A percentile compares a stretch with the other conserved stretches of the same genome.
phyloP scores from a whole-genome alignment of 2,797 vertebrate genomes.

The Momotus momota region DNA sequence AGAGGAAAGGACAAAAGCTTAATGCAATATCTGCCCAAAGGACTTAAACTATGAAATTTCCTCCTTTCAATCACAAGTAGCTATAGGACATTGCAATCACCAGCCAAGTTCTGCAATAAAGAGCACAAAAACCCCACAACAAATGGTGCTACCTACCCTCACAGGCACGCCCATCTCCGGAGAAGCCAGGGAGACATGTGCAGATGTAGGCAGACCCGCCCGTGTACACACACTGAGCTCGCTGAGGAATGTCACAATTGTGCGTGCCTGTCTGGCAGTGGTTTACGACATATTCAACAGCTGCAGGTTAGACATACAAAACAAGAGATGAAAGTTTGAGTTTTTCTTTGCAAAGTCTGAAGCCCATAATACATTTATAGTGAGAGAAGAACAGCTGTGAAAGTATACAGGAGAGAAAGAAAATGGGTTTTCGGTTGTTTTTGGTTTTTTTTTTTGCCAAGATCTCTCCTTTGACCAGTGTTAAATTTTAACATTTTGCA shows the following conservation, averaged over 20 bases:
- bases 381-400: neutral
- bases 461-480: neutral
- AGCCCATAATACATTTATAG: neutral
- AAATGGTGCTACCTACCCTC: conserved; percentile 79
- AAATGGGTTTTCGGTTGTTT: neutral
- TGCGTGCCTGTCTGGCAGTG: conserved; percentile 88
- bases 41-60: neutral
- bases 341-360: neutral
- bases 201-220: conserved; percentile 88
- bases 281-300: conserved; percentile 81
- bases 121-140: neutral
- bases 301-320: conserved; percentile 36
- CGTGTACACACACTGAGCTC: conserved; percentile 87
- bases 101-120: neutral
- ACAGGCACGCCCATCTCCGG: conserved; percentile 87
- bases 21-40: neutral
- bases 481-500: neutral
- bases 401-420: neutral
- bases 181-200: conserved; percentile 88
- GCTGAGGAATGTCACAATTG: conserved; percentile 87
- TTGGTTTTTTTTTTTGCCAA: neutral
- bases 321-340: neutral
- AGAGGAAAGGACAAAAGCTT: neutral
- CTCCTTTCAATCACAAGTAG: neutral
- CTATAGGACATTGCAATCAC: neutral